These are phyloP conservation scores for Neotragus pygmaeus DNA, from an alignment of 2,113 vertebrate genomes.

Conservation along the genomic window DNA sequence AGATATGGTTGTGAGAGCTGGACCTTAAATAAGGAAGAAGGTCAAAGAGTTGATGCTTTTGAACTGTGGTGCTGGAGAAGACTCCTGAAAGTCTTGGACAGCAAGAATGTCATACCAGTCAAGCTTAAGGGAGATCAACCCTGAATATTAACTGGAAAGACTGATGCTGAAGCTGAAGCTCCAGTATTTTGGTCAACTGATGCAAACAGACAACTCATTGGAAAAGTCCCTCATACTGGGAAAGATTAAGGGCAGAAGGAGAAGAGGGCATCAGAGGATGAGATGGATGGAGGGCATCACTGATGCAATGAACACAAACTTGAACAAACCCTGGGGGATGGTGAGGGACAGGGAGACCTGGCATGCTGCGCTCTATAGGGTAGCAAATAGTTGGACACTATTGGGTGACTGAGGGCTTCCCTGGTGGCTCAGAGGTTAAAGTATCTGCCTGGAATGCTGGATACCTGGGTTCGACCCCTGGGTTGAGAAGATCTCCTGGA, in stretches of 20 bases:
- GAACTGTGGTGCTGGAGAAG: background rate
- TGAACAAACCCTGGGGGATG: background rate
- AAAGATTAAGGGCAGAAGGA: background rate
- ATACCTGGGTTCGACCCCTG: too few relatives aligned
- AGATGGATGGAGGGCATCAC: background rate
- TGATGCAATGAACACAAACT: background rate
- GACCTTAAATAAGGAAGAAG: background rate
- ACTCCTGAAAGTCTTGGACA: background rate
- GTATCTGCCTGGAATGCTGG: too few relatives aligned
- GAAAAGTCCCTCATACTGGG: background rate
- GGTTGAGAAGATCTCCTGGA: too few relatives aligned
- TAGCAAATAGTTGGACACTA: background rate
- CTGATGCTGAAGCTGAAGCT: background rate
- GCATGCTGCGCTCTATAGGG: background rate
- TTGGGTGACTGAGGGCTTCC: background rate
- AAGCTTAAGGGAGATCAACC: background rate
- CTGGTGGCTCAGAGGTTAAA: too few relatives aligned
- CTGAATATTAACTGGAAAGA: background rate
- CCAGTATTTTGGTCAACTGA: background rate
- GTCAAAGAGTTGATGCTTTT: background rate
- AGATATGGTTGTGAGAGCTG: background rate
- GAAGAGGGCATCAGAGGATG: background rate
- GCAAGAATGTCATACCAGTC: background rate
- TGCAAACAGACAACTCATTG: background rate
- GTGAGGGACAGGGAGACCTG: background rate